A percentile compares a stretch with the other conserved stretches of the same genome.
Evolutionary conservation across 2,113 vertebrate species (phyloP).

Genomic region (Copsychus sechellarum): DNA sequence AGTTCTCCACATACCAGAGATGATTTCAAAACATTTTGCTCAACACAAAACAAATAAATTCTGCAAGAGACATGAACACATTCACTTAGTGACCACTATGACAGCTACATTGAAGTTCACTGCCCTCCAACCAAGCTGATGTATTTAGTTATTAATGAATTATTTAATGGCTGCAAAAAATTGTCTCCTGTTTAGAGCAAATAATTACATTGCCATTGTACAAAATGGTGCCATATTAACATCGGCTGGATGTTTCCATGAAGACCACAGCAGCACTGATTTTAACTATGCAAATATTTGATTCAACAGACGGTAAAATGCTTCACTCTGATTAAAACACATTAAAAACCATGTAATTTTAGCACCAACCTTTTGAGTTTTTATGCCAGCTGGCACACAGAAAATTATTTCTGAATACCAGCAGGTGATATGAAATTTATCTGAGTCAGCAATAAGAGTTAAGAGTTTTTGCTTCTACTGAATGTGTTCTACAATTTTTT

Average conservation of each 20-base stretch:
- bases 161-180: background rate
- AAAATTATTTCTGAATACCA: background rate
- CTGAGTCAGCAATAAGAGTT: background rate
- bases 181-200: background rate
- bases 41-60: background rate
- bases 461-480: background rate
- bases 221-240: background rate
- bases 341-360: background rate
- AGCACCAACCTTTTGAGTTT: background rate
- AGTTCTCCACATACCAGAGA: background rate
- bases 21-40: background rate
- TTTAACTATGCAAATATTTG: background rate
- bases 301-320: background rate
- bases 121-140: background rate
- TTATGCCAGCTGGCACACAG: background rate
- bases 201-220: background rate
- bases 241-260: background rate
- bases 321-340: background rate
- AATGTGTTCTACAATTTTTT: background rate
- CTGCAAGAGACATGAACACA: background rate
- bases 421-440: background rate
- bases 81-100: background rate
- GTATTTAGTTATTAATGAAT: background rate
- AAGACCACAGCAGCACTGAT: background rate
- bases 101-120: background rate